Evolutionary conservation across 2,797 vertebrate species (phyloP).

Genomic region (Sebastes minor): DNA sequence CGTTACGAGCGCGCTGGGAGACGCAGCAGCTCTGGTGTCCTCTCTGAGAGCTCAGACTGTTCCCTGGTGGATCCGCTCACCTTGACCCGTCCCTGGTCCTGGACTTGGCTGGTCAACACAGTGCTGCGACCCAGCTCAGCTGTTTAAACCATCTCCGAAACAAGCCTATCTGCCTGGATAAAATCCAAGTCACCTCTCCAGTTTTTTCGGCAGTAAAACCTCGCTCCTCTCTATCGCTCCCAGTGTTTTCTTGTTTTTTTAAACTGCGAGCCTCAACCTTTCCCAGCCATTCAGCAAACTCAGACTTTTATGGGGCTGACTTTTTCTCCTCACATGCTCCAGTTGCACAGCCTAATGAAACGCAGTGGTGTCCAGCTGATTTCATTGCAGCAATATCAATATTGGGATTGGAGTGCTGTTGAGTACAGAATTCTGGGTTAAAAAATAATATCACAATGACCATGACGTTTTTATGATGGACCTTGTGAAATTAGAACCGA

Average conservation of each 20-base stretch:
- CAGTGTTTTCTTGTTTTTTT: constrained; percentile 37
- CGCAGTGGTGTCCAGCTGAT: constrained; percentile 59
- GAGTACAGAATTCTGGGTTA: constrained; percentile 35
- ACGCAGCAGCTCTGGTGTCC: constrained; percentile 42
- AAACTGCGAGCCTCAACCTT: constrained; percentile 11
- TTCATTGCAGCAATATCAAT: constrained; percentile 62
- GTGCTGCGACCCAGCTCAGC: constrained; percentile 43
- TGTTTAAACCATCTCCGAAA: constrained; percentile 64
- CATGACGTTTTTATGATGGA: constrained; percentile 53
- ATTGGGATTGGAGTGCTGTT: constrained; percentile 56
- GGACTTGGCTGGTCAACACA: constrained; percentile 20
- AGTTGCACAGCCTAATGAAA: constrained; percentile 65
- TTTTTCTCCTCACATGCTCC: constrained; percentile 60
- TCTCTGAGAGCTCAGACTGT: constrained; percentile 27
- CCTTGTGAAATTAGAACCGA: constrained; percentile 63
- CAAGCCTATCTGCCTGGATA: constrained; percentile 44
- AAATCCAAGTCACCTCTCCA: constrained; percentile 42
- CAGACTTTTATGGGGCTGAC: constrained; percentile 59
- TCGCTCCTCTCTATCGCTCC: constrained; percentile 35
- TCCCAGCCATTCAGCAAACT: constrained; percentile 36
- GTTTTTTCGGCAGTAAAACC: constrained; percentile 48
- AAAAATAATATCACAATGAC: constrained; percentile 47
- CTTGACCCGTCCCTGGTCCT: constrained; percentile 4
- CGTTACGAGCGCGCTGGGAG: constrained; percentile 56
- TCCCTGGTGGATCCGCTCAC: constrained; percentile 31